Base-by-base conservation (phyloP, 2,888 invertebrate genomes). In the Sarcophaga caerulescens region DNA sequence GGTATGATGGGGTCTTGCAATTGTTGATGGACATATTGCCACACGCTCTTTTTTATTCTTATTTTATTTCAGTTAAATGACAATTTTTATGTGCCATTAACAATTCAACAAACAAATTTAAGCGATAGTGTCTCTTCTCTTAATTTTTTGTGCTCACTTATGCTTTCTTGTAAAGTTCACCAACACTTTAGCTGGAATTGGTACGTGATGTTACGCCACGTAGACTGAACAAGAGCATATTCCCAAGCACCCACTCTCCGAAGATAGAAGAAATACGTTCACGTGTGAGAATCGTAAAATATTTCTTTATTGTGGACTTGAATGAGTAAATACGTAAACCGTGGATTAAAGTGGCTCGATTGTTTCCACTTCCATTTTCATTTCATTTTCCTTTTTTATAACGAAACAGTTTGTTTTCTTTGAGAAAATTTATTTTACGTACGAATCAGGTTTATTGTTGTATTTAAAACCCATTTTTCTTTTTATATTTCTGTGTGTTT, bases 41-140 rank as follows among this genome's bases (percentile, higher is more conserved):
- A 35, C 8, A 2, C 52, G 1, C 52, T 52, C 52, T 52, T 52
- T 12, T 52, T 52, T 52, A 52, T 35, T 35, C 35, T 35, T 35
- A 35, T 57, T 76, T 80, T 81, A 62, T 75, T 59, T 35, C 12
- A 60, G 45, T 66, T 85, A 85, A 88, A 89, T 86, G 66, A 10
- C 17, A 73, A 19, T 76, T 62, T 76, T 76, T 65, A 76, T 19
- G 65, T 76, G 57, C 65, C 65, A 66, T 52, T 57, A 57, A 57
- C 77, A 77, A 60, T 17, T 69, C 59, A 68, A 59, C 66, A 77
- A 77, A 77, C 59, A 68, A 11, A 14, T 69, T 45, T 14, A 35
- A 11, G 35, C 23, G n/a, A 65, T 44, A 59, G 23, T 60, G 17
- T 25, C 12, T 59, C 11, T 23, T 4, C n/a, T n/a, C 21, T 60